Percentiles rank a stretch among this genome's conserved stretches.
Evolutionary conservation across 37 sponge, comb jelly and placozoan species (phyloP).

Genomic region (Oopsacas minuta): DNA sequence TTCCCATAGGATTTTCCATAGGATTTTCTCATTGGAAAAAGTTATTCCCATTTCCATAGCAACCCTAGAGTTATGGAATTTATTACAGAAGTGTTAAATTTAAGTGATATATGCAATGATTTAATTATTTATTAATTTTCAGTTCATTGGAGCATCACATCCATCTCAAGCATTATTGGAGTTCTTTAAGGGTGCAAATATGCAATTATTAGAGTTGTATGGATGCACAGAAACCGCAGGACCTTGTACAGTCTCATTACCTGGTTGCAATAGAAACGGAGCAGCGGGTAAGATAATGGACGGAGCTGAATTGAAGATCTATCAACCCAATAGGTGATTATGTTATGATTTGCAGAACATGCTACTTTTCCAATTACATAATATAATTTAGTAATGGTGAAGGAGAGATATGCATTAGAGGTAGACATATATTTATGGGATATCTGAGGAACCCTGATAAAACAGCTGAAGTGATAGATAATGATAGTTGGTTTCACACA

Average conservation of each 20-base stretch:
- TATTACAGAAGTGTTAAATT: no score
- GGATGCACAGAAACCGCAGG: conserved; percentile 90
- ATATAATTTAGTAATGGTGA: conserved; percentile 26
- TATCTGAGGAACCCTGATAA: conserved; percentile 76
- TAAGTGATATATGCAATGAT: neutral
- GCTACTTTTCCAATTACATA: neutral
- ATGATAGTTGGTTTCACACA: conserved; percentile 95
- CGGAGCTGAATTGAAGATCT: conserved; percentile 73
- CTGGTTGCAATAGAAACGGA: conserved; percentile 50
- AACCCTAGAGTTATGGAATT: no score
- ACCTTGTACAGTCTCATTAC: conserved; percentile 58
- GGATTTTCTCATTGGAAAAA: no score
- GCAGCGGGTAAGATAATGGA: conserved; percentile 55
- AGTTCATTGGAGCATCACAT: conserved; percentile 72
- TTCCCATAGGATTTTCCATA: no score
- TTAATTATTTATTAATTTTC: neutral
- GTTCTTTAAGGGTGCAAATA: conserved; percentile 72
- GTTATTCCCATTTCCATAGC: no score
- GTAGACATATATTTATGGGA: conserved; percentile 92
- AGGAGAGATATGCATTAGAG: conserved; percentile 71
- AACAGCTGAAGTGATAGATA: conserved; percentile 73
- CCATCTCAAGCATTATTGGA: conserved; percentile 51
- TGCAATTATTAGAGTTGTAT: conserved; percentile 75
- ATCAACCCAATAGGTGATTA: conserved; percentile 53
- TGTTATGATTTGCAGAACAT: neutral